phyloP scores from a whole-genome alignment of 2,888 invertebrate genomes.

The Tricholauxania praeusta region DNA sequence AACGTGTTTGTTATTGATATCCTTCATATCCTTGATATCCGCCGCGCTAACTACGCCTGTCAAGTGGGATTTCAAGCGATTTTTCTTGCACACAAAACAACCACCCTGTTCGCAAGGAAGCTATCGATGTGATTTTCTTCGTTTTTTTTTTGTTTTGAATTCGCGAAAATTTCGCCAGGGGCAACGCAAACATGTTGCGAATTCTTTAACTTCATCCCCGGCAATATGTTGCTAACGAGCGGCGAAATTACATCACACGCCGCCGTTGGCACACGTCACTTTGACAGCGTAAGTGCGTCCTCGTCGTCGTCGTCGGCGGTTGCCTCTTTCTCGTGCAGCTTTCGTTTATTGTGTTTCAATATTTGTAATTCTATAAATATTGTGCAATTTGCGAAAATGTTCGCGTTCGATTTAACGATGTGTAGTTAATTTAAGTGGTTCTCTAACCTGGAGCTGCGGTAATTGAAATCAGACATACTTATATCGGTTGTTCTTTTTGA shows the following conservation, averaged over 20 bases:
- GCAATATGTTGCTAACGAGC: slow-evolving; percentile 64
- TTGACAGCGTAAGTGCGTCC: slow-evolving; percentile 31
- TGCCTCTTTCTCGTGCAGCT: background rate
- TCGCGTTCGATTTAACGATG: slow-evolving; percentile 59
- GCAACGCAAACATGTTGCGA: slow-evolving; percentile 63
- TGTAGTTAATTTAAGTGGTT: slow-evolving; percentile 63
- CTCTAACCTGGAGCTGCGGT: background rate
- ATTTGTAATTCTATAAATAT: slow-evolving; percentile 63
- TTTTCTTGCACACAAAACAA: slow-evolving; percentile 59
- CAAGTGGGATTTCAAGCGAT: slow-evolving; percentile 66
- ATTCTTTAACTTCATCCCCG: slow-evolving; percentile 48
- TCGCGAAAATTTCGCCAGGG: slow-evolving; percentile 35
- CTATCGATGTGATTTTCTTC: slow-evolving; percentile 14
- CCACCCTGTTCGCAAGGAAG: slow-evolving; percentile 39
- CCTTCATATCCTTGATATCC: slow-evolving; percentile 46
- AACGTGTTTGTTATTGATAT: slow-evolving; percentile 42
- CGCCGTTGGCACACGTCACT: slow-evolving; percentile 38
- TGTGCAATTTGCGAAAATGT: slow-evolving; percentile 61
- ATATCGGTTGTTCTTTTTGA: too few species aligned
- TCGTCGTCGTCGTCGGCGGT: background rate
- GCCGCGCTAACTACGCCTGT: slow-evolving; percentile 64
- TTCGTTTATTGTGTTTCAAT: slow-evolving; percentile 22
- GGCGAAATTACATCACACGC: slow-evolving; percentile 34
- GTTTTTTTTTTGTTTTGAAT: slow-evolving; percentile 13
- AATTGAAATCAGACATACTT: too few species aligned